Evolutionary conservation across 1,140 invertebrate genomes (phyloP).

Genomic region (Drosophila jambulina): DNA sequence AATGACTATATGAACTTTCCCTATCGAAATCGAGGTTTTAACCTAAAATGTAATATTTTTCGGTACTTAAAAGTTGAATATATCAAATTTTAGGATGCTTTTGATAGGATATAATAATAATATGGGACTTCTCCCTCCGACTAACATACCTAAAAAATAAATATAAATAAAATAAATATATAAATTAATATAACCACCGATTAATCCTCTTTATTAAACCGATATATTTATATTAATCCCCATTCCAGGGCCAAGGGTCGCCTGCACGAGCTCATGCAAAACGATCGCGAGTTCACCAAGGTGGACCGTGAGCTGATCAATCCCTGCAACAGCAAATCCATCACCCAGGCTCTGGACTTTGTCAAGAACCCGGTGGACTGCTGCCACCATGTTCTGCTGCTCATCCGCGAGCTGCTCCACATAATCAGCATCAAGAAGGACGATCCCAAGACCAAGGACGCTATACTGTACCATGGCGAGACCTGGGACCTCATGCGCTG

Average conservation of each 20-base stretch:
- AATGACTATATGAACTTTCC: too few relatives aligned
- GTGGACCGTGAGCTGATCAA: slow-evolving; percentile 93
- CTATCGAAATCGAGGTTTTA: background rate
- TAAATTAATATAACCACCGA: background rate
- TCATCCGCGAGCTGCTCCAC: slow-evolving; percentile 94
- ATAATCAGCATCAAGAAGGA: slow-evolving; percentile 94
- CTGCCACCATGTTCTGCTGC: slow-evolving; percentile 94
- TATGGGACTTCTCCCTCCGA: background rate
- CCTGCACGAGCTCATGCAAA: slow-evolving; percentile 96
- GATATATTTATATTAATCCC: background rate
- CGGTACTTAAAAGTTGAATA: background rate
- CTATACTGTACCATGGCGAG: slow-evolving; percentile 98
- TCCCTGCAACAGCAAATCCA: slow-evolving; percentile 94
- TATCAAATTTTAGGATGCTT: background rate
- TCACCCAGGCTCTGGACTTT: slow-evolving; percentile 95
- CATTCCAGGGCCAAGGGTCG: slow-evolving; percentile 95
- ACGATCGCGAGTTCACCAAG: slow-evolving; percentile 94
- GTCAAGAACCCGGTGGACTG: slow-evolving; percentile 98
- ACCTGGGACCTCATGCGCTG: slow-evolving; percentile 99
- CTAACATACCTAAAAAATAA: background rate
- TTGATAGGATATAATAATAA: background rate
- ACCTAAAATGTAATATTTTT: background rate
- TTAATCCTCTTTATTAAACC: background rate
- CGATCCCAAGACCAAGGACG: slow-evolving; percentile 95
- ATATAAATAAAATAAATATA: background rate